Evolutionary conservation across 1,140 invertebrate genomes (phyloP).

Genomic region (Varroa destructor): DNA sequence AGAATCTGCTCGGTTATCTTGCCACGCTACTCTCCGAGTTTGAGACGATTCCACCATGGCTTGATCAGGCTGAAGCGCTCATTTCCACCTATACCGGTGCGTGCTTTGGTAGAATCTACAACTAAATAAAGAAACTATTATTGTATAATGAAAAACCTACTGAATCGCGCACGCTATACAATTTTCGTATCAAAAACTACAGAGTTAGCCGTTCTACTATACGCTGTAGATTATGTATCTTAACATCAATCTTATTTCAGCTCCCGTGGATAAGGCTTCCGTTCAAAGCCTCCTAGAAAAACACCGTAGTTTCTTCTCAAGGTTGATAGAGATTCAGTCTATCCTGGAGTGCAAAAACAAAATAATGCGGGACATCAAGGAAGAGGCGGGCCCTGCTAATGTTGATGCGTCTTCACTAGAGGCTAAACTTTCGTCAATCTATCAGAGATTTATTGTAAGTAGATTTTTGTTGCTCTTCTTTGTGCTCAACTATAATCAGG

Average conservation of each 20-base stretch:
- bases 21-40: constrained; percentile 74
- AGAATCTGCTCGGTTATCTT: constrained; percentile 72
- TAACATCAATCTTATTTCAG: background rate
- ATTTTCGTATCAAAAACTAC: background rate
- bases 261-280: constrained; percentile 18
- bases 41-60: constrained; percentile 66
- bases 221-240: too few species aligned
- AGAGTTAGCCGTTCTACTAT: too few species aligned
- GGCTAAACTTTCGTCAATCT: background rate
- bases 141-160: background rate
- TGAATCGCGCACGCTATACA: background rate
- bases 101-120: constrained; percentile 38
- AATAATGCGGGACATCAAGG: constrained; percentile 21
- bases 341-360: constrained; percentile 24
- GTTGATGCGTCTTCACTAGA: constrained; percentile 2
- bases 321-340: constrained; percentile 9
- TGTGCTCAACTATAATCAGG: too few species aligned
- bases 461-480: background rate
- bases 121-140: constrained; percentile 50
- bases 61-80: constrained; percentile 63
- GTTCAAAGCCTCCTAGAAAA: constrained; percentile 9
- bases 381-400: constrained; percentile 16
- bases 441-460: constrained; percentile 13
- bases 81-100: constrained; percentile 49
- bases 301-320: constrained; percentile 19